phyloP scores from a whole-genome alignment of 2,797 vertebrate genomes.

The Halcyon smyrnensis region DNA sequence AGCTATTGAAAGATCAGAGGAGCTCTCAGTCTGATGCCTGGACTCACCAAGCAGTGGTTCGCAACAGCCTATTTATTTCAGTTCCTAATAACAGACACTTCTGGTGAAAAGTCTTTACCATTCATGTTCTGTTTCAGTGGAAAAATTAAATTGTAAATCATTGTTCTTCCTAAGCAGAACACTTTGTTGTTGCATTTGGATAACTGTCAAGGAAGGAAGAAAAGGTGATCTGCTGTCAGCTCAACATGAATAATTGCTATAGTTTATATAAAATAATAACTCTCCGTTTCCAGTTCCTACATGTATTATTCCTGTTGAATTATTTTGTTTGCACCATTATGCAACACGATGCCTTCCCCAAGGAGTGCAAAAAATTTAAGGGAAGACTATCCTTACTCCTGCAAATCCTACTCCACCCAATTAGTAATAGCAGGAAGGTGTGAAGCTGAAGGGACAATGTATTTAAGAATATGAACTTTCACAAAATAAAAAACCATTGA shows the following conservation, averaged over 20 bases:
- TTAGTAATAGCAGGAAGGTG: conserved; percentile 59
- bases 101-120: background rate
- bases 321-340: conserved; percentile 72
- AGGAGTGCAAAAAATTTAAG: conserved; percentile 33
- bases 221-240: conserved; percentile 65
- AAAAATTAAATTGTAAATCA: conserved; percentile 45
- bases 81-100: background rate
- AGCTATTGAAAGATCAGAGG: background rate
- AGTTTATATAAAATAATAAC: conserved; percentile 75
- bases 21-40: background rate
- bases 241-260: conserved; percentile 61
- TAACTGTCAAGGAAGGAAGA: conserved; percentile 68
- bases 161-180: conserved; percentile 40
- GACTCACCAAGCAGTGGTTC: background rate
- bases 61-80: background rate
- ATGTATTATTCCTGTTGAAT: conserved; percentile 71
- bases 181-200: conserved; percentile 56
- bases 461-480: background rate
- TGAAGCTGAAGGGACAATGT: conserved; percentile 23
- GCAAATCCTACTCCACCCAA: conserved; percentile 32
- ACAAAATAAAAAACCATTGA: background rate
- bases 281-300: conserved; percentile 71
- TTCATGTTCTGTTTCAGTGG: background rate
- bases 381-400: background rate
- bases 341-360: conserved; percentile 58